Conservation (phyloP, 2,797 vertebrate species). For the Lacerta agilis region DNA sequence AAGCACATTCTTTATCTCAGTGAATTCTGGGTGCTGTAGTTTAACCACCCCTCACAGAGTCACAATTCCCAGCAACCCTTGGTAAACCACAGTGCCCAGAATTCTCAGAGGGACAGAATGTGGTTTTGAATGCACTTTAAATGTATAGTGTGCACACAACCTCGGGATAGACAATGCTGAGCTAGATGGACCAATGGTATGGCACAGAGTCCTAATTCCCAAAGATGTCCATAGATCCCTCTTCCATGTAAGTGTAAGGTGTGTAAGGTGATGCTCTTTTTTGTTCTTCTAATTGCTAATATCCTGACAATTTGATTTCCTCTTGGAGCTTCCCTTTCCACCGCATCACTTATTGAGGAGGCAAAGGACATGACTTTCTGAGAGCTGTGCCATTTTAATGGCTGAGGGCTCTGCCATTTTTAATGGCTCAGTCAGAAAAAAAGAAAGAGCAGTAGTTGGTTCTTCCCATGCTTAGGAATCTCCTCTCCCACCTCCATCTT, state of each 20-base stretch:
- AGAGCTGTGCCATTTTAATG: not conserved
- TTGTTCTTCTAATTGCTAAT: no score
- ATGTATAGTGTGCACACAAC: no score
- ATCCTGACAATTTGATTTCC: not conserved
- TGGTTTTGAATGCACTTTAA: no score
- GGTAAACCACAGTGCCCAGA: no score
- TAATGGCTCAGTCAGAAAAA: constrained; percentile 19
- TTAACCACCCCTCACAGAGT: no score
- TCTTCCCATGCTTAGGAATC: constrained; percentile 13
- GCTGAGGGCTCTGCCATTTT: not conserved
- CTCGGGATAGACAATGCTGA: not conserved
- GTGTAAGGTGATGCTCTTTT: not conserved
- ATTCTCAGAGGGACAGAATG: no score
- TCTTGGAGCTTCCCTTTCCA: not conserved
- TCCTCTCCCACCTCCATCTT: not conserved
- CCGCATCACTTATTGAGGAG: not conserved
- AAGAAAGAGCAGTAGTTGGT: not conserved
- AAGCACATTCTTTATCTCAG: no score
- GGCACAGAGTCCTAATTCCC: no score
- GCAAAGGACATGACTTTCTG: constrained; percentile 34
- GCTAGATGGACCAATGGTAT: no score
- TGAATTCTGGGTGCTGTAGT: no score
- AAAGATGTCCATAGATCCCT: not conserved
- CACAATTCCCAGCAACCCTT: no score
- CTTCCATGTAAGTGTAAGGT: not conserved